Conservation (phyloP, 2,797 vertebrate species). For the Eulemur albifrons region DNA sequence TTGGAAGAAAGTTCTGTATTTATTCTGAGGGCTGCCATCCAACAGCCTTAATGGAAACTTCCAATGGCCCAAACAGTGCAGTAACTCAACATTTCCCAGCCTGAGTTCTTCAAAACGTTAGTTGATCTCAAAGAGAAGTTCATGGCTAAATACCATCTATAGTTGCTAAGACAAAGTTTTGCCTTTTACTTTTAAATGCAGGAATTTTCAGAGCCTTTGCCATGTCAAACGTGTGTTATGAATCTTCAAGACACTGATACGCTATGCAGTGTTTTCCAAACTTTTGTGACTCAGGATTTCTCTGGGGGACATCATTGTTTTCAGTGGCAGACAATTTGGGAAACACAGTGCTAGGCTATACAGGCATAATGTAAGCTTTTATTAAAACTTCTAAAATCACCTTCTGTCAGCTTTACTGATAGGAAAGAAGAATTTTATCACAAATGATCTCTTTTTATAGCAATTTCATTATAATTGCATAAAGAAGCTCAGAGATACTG, state of each 20-base stretch:
- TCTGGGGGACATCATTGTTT: not conserved
- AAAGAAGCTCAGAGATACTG: not conserved
- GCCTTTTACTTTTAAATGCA: not conserved
- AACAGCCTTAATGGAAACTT: not conserved
- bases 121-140: not conserved
- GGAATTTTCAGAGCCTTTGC: not conserved
- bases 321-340: not conserved
- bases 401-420: not conserved
- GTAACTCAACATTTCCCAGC: not conserved
- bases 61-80: not conserved
- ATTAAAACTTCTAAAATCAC: conserved; percentile 1
- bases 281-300: not conserved
- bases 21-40: not conserved
- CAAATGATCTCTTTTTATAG: not conserved
- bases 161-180: not conserved
- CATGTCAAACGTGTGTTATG: not conserved
- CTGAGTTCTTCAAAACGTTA: not conserved
- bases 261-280: not conserved
- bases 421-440: not conserved
- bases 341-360: not conserved
- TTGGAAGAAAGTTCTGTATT: conserved; percentile 10
- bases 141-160: not conserved
- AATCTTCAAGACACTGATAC: not conserved
- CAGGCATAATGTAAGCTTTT: not conserved
- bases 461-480: not conserved